Conservation (phyloP, 2,888 invertebrate species). For the Strigamia maritima region DNA sequence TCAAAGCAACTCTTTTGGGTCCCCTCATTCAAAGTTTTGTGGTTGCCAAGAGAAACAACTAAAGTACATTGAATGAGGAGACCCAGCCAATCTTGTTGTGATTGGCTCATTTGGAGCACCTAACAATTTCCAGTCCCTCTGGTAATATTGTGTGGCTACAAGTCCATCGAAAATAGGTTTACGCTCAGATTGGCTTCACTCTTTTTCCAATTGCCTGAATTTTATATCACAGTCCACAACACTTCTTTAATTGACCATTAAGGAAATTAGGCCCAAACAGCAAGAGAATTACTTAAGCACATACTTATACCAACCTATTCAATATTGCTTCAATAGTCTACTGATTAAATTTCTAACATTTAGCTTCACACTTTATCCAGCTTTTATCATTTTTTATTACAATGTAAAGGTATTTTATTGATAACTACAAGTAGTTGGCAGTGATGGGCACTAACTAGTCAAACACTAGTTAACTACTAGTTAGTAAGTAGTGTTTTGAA, state of each 20-base stretch:
- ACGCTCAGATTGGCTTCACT: background rate
- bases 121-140: background rate
- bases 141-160: background rate
- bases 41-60: background rate
- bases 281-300: background rate
- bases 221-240: background rate
- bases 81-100: background rate
- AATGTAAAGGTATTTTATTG: too few relatives aligned
- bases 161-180: background rate
- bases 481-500: too few relatives aligned
- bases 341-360: background rate
- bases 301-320: background rate
- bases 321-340: background rate
- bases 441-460: too few relatives aligned
- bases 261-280: background rate
- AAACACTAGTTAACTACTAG: too few relatives aligned
- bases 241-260: background rate
- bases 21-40: background rate
- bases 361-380: too few relatives aligned
- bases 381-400: too few relatives aligned
- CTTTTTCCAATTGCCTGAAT: background rate
- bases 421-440: too few relatives aligned
- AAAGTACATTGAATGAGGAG: background rate
- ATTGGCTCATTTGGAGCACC: background rate
- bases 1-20: background rate